Evolutionary conservation across 2,113 vertebrate species (phyloP).

Genomic region (Takifugu flavidus): DNA sequence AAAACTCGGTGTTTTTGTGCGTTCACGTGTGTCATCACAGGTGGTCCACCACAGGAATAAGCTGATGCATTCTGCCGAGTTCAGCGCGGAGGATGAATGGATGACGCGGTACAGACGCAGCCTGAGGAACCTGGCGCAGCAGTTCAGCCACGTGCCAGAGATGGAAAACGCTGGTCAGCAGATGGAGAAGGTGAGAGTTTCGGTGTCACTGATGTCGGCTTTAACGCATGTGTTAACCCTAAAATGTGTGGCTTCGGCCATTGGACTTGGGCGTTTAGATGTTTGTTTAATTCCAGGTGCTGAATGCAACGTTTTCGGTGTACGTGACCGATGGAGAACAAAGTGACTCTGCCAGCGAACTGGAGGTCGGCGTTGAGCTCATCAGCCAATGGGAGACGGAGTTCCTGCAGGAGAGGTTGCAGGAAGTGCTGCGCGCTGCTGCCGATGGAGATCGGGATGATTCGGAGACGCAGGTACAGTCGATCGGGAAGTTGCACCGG

Average conservation of each 20-base stretch:
- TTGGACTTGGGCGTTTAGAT: too few relatives aligned
- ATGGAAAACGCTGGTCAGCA: constrained; percentile 34
- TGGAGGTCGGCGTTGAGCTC: constrained; percentile 40
- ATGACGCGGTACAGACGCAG: constrained; percentile 44
- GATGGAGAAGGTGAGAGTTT: constrained; percentile 51
- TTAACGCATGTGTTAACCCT: too few relatives aligned
- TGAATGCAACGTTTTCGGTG: constrained; percentile 39
- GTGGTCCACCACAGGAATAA: constrained; percentile 73
- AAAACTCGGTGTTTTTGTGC: not conserved
- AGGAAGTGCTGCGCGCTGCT: constrained; percentile 62
- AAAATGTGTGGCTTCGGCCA: too few relatives aligned
- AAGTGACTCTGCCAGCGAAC: constrained; percentile 27
- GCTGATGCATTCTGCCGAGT: constrained; percentile 73
- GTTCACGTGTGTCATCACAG: constrained; percentile 29
- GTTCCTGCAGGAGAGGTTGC: constrained; percentile 74
- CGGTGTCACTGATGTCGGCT: too few relatives aligned
- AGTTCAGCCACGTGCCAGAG: constrained; percentile 46
- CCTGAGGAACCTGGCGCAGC: constrained; percentile 47
- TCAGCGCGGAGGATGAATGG: constrained; percentile 61
- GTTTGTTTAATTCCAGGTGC: too few relatives aligned
- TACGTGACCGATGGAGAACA: constrained; percentile 23
- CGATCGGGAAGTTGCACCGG: not conserved
- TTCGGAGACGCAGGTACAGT: constrained; percentile 46
- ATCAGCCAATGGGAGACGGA: constrained; percentile 74
- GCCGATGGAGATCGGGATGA: constrained; percentile 38